These are phyloP conservation scores for Sigmodon hispidus DNA, from an alignment of 2,113 vertebrate genomes.

Conservation along the genomic window DNA sequence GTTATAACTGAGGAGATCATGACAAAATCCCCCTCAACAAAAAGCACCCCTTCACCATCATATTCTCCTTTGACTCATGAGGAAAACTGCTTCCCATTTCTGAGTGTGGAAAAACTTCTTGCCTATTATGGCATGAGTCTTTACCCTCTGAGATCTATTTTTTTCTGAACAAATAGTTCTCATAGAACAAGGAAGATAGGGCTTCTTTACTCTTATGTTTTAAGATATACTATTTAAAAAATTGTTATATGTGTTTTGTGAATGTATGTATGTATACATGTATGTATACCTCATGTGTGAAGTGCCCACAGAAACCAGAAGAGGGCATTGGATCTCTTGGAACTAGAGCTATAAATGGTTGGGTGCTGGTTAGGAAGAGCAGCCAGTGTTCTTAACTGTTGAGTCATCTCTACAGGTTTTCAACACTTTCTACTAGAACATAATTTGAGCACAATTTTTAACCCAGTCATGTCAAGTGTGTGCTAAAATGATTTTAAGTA, in stretches of 20 bases:
- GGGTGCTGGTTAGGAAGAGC: background rate
- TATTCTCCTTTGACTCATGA: background rate
- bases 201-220: background rate
- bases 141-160: background rate
- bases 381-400: background rate
- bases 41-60: too few species aligned
- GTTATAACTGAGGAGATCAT: background rate
- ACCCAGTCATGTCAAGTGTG: background rate
- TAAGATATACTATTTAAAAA: background rate
- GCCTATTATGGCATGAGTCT: accelerated
- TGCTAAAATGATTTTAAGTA: background rate
- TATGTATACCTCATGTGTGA: too few species aligned
- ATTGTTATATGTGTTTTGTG: background rate
- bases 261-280: background rate
- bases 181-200: background rate
- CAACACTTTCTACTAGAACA: too few species aligned
- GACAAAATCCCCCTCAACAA: accelerated
- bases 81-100: too few species aligned
- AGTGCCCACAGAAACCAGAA: background rate
- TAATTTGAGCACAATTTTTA: background rate
- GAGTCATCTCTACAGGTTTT: background rate
- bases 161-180: accelerated
- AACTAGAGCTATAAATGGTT: background rate
- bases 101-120: background rate
- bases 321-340: background rate